Conservation (phyloP, 2,888 invertebrate genomes). For the Cremastinae sp. region DNA sequence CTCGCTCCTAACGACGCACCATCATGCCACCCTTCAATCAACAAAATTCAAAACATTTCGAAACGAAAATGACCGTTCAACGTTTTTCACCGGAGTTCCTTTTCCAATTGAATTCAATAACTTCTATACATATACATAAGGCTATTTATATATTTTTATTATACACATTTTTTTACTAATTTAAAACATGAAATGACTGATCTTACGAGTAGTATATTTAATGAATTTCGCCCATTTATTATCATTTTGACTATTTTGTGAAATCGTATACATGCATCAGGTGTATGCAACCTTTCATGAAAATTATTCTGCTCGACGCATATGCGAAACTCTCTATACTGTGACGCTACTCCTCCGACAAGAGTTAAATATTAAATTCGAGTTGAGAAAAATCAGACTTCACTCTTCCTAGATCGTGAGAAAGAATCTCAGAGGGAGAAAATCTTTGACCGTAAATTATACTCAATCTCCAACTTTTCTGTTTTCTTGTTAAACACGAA, state of each 20-base stretch:
- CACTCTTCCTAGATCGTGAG: slow-evolving; percentile 29
- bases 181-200: background rate
- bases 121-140: too few relatives aligned
- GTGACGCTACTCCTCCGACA: too few relatives aligned
- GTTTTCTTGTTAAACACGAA: slow-evolving; percentile 2
- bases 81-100: too few relatives aligned
- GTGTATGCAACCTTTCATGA: too few relatives aligned
- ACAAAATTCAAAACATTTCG: background rate
- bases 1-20: slow-evolving; percentile 6
- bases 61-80: slow-evolving; percentile 7
- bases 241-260: too few relatives aligned
- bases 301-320: too few relatives aligned
- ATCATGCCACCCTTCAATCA: background rate
- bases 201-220: background rate
- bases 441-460: slow-evolving; percentile 13
- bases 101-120: too few relatives aligned
- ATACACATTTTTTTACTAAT: too few relatives aligned
- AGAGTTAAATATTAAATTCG: background rate
- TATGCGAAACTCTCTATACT: too few relatives aligned
- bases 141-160: too few relatives aligned
- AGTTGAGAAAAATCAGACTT: background rate
- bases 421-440: slow-evolving; percentile 26
- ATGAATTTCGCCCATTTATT: too few relatives aligned
- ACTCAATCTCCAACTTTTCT: background rate
- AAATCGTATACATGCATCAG: too few relatives aligned